phyloP scores from a whole-genome alignment of 2,797 vertebrate genomes.

The Decapterus maruadsi region DNA sequence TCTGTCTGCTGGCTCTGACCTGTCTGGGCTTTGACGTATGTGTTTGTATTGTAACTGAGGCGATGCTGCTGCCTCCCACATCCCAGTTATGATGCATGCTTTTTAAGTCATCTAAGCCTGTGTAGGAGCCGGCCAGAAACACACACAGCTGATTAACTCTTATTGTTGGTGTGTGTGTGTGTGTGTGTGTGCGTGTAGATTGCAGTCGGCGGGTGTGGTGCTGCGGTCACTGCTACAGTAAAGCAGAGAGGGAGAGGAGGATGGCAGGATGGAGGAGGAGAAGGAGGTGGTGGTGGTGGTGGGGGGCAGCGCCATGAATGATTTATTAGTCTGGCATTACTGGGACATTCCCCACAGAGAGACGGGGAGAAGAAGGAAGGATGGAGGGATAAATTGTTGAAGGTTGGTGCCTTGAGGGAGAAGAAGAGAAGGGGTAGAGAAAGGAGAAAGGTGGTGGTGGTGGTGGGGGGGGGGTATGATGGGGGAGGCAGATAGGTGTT shows the following conservation, averaged over 20 bases:
- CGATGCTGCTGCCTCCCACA: constrained; percentile 62
- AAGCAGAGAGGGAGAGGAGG: constrained; percentile 62
- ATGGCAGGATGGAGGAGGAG: constrained; percentile 61
- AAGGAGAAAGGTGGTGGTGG: constrained; percentile 15
- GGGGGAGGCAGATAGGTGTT: constrained; percentile 33
- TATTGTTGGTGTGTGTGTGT: constrained; percentile 30
- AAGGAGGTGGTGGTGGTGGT: constrained; percentile 1
- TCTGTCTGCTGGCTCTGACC: constrained; percentile 72
- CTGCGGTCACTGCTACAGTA: constrained; percentile 69
- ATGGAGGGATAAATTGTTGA: constrained; percentile 75
- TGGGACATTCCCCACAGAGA: constrained; percentile 80
- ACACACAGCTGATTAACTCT: constrained; percentile 44
- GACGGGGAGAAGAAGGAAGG: constrained; percentile 60
- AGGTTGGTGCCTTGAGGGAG: constrained; percentile 60
- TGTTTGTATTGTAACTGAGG: constrained; percentile 62
- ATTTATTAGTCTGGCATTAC: constrained; percentile 88
- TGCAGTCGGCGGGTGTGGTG: constrained; percentile 63
- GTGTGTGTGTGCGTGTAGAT: constrained; percentile 20
- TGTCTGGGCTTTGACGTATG: constrained; percentile 79
- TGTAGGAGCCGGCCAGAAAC: constrained; percentile 37
- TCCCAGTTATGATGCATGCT: constrained; percentile 54
- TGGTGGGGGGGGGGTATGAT: too few relatives aligned
- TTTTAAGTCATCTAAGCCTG: constrained; percentile 48
- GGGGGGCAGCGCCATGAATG: constrained; percentile 78
- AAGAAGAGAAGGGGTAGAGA: constrained; percentile 46